Evolutionary conservation across 2,797 vertebrate genomes (phyloP).

Genomic region (Vultur gryphus): DNA sequence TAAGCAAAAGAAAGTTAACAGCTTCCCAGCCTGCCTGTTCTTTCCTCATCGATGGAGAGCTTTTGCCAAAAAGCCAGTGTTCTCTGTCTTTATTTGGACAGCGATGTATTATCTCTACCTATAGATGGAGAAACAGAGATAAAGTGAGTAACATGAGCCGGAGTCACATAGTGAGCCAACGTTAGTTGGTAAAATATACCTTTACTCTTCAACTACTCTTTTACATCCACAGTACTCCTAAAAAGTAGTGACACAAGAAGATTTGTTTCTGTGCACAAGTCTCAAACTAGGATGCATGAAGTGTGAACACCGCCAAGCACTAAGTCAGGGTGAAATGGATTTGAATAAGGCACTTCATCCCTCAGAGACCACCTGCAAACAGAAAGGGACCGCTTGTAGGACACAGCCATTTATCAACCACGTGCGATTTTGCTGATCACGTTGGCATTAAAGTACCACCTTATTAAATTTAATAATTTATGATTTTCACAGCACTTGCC

Average conservation of each 20-base stretch:
- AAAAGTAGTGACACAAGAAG: neutral
- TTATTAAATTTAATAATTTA: neutral
- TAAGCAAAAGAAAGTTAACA: neutral
- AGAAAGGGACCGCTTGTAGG: neutral
- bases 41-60: neutral
- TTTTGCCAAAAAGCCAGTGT: neutral
- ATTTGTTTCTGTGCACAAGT: neutral
- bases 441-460: neutral
- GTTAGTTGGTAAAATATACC: neutral
- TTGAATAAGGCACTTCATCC: neutral
- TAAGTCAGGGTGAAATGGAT: neutral
- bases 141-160: neutral
- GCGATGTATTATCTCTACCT: neutral
- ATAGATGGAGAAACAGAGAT: neutral
- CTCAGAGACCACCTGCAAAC: neutral
- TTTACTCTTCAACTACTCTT: neutral
- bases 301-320: neutral
- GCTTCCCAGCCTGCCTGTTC: neutral
- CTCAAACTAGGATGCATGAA: neutral
- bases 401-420: neutral
- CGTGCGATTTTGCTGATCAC: rapidly evolving
- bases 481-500: neutral
- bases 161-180: neutral
- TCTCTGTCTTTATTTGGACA: neutral
- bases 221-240: neutral